phyloP scores from a whole-genome alignment of 2,888 invertebrate species.

The Imbricaverruca yamaguchii region DNA sequence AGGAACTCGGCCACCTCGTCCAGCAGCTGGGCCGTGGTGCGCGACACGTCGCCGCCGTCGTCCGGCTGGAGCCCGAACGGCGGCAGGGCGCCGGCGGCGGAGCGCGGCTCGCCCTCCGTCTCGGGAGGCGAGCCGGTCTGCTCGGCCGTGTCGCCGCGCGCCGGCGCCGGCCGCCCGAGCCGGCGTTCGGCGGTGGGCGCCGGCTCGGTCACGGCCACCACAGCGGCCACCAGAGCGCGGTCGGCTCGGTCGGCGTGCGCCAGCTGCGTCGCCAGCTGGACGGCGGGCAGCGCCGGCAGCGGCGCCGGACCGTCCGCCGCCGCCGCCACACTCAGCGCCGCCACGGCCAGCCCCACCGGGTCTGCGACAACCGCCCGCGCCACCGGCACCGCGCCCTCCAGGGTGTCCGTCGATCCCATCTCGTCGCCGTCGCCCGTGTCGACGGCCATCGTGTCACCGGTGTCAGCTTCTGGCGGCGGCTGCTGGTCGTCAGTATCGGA shows the following conservation, averaged over 20 bases:
- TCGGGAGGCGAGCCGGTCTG: background rate
- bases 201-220: conserved; percentile 7
- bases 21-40: background rate
- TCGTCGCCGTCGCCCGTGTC: background rate
- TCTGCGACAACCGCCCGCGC: background rate
- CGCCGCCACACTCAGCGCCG: conserved; percentile 25
- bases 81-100: background rate
- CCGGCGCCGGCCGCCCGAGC: background rate
- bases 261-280: conserved; percentile 28
- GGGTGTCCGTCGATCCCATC: background rate
- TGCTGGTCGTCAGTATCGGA: background rate
- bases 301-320: conserved; percentile 19
- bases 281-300: conserved; percentile 26
- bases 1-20: background rate
- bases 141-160: conserved; percentile 14
- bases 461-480: background rate
- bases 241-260: conserved; percentile 30
- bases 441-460: too few species aligned
- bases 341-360: conserved; percentile 20
- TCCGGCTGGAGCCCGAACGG: background rate
- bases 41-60: background rate
- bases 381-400: background rate
- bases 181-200: background rate
- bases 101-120: background rate
- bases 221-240: conserved; percentile 30